These are phyloP conservation scores for Melanotaenia boesemani DNA, from an alignment of 2,797 vertebrate genomes.

Conservation along the genomic window DNA sequence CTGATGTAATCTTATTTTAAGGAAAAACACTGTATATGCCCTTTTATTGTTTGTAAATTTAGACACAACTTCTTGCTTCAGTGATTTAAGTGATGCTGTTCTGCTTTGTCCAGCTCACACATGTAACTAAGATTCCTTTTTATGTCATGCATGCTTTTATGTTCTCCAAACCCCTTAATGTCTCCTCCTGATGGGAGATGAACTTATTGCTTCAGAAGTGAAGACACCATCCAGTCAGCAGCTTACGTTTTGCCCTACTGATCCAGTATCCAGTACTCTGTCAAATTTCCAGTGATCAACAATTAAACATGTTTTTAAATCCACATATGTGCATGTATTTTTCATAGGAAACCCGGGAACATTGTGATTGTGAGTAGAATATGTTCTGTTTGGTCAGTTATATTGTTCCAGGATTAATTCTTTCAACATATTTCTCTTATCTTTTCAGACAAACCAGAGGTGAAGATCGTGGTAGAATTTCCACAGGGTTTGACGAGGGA, in stretches of 20 bases:
- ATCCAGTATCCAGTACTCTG: too few relatives aligned
- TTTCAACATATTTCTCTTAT: slow-evolving; percentile 26
- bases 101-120: background rate
- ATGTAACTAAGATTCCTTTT: background rate
- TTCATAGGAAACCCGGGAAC: background rate
- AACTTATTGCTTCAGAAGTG: background rate
- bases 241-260: background rate
- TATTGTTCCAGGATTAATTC: background rate
- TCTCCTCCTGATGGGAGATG: background rate
- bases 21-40: background rate
- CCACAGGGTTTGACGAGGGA: slow-evolving; percentile 95
- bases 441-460: slow-evolving; percentile 94
- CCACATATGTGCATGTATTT: background rate
- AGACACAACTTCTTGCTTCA: background rate
- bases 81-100: background rate
- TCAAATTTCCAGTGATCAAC: background rate
- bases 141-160: background rate
- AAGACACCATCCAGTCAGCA: background rate
- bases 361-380: background rate
- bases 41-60: background rate
- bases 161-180: background rate
- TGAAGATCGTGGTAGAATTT: slow-evolving; percentile 93
- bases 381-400: background rate
- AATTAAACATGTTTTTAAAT: background rate
- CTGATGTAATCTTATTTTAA: background rate